These are phyloP conservation scores for Eueides isabella DNA, from an alignment of 1,140 invertebrate genomes.

Conservation along the genomic window DNA sequence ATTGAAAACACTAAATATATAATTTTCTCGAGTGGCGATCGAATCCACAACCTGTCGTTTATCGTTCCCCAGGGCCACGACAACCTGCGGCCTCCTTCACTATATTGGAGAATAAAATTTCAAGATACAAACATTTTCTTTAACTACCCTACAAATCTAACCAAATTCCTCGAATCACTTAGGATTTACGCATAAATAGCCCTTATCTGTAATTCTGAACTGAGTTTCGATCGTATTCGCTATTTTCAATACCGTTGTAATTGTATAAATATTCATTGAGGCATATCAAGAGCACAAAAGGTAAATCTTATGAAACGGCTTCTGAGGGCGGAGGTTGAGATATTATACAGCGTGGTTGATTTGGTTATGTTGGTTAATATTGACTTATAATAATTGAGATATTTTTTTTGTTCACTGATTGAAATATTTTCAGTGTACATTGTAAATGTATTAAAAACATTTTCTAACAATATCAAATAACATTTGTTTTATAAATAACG, in stretches of 20 bases:
- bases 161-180: background rate
- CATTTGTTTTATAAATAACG: too few species aligned
- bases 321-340: background rate
- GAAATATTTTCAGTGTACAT: too few species aligned
- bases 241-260: background rate
- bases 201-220: background rate
- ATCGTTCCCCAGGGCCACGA: too few species aligned
- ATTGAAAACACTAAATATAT: too few species aligned
- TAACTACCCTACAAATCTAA: too few species aligned
- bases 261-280: conserved; percentile 12
- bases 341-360: background rate
- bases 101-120: too few species aligned
- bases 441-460: too few species aligned
- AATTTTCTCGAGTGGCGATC: too few species aligned
- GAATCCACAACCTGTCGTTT: too few species aligned
- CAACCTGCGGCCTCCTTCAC: too few species aligned
- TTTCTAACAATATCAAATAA: too few species aligned
- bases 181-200: background rate
- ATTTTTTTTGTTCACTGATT: background rate
- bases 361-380: background rate
- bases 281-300: conserved; percentile 5
- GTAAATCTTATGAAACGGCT: background rate
- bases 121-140: too few species aligned
- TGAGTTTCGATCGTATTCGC: background rate
- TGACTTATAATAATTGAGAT: background rate